These are phyloP conservation scores for Griposia aprilina DNA, from an alignment of 2,888 invertebrate genomes.

Conservation along the genomic window DNA sequence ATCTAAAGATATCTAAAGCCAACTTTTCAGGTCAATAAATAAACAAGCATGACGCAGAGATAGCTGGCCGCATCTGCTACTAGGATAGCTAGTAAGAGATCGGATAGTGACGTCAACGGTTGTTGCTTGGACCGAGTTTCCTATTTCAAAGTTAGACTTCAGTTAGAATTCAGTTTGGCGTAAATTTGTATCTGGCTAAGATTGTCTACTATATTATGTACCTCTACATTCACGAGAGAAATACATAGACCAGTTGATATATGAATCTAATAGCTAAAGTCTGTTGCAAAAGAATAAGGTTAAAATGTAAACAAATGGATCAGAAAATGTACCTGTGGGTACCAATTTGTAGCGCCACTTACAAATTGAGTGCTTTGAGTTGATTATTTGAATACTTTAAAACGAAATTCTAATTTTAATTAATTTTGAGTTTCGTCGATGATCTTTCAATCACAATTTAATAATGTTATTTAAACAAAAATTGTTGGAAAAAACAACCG, in stretches of 20 bases:
- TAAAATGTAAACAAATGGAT: not conserved
- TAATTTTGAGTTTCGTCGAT: not conserved
- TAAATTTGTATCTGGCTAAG: conserved; percentile 22
- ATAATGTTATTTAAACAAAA: not conserved
- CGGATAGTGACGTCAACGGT: conserved; percentile 38
- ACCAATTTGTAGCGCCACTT: not conserved
- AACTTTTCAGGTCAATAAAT: conserved; percentile 23
- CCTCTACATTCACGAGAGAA: conserved; percentile 11
- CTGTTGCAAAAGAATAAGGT: not conserved
- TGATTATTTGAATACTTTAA: not conserved
- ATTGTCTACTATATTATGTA: conserved; percentile 6
- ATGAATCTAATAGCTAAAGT: not conserved
- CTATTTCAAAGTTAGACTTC: conserved; percentile 38
- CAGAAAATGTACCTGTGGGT: not conserved
- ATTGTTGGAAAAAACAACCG: not conserved
- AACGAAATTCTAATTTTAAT: not conserved
- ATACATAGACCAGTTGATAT: conserved; percentile 20
- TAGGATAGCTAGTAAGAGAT: not conserved
- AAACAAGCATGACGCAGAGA: conserved; percentile 1
- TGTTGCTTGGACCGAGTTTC: conserved; percentile 38
- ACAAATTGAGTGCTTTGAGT: not conserved
- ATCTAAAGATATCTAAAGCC: not conserved
- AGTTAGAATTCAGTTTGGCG: conserved; percentile 7
- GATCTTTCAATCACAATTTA: not conserved
- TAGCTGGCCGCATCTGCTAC: conserved; percentile 20